Conservation (phyloP, 1,140 invertebrate genomes). For the Ptiloglossa arizonensis region DNA sequence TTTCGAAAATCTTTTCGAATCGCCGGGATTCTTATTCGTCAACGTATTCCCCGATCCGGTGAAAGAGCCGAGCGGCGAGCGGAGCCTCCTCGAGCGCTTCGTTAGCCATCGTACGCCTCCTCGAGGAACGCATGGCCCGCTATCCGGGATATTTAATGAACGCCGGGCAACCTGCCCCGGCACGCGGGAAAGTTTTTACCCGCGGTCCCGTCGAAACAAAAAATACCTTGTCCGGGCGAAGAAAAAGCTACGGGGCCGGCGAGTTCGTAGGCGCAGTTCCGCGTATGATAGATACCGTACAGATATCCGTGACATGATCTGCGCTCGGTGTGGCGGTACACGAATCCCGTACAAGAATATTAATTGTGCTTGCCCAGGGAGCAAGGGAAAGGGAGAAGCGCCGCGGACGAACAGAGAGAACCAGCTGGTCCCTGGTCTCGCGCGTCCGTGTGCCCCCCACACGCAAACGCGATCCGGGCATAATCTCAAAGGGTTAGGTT, state of each 20-base stretch:
- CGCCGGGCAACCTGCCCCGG: slow-evolving; percentile 28
- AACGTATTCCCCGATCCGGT: background rate
- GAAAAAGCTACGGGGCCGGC: slow-evolving; percentile 20
- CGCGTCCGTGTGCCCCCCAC: background rate
- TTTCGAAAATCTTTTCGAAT: background rate
- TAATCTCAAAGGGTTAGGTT: slow-evolving; percentile 76
- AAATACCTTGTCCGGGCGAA: slow-evolving; percentile 31
- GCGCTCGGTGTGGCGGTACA: slow-evolving; percentile 69
- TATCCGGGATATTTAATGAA: slow-evolving; percentile 50
- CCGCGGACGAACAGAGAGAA: slow-evolving; percentile 17
- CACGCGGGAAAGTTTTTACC: slow-evolving; percentile 29
- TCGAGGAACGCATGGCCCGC: background rate
- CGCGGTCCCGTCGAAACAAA: slow-evolving; percentile 37
- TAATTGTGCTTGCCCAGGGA: slow-evolving; percentile 70
- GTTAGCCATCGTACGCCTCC: slow-evolving; percentile 7
- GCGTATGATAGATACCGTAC: slow-evolving; percentile 72
- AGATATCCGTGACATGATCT: slow-evolving; percentile 72
- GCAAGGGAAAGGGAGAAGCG: slow-evolving; percentile 32
- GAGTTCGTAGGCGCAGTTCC: slow-evolving; percentile 58
- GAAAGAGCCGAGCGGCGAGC: background rate
- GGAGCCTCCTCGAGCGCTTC: background rate
- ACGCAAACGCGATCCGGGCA: slow-evolving; percentile 51
- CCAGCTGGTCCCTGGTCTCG: slow-evolving; percentile 35
- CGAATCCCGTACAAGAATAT: slow-evolving; percentile 75
- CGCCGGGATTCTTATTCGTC: background rate